phyloP scores from a whole-genome alignment of 2,113 vertebrate species.

The Nesoenas mayeri region DNA sequence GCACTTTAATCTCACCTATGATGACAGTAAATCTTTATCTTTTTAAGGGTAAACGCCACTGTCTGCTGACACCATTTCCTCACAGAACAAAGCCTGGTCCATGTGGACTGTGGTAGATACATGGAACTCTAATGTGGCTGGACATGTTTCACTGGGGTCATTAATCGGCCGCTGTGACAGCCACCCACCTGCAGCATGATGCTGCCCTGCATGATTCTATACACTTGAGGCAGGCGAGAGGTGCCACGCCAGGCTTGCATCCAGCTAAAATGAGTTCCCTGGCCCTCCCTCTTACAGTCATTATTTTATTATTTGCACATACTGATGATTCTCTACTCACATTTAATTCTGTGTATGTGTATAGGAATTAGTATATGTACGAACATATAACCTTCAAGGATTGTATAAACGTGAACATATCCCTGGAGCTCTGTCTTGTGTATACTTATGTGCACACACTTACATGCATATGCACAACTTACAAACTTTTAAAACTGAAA shows the following conservation, averaged over 20 bases:
- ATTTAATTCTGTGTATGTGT: rapidly evolving
- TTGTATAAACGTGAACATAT: rapidly evolving
- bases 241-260: not conserved
- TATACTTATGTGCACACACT: rapidly evolving
- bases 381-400: not conserved
- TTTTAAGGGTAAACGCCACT: slow-evolving; percentile 98
- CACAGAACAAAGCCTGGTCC: slow-evolving; percentile 98
- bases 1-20: slow-evolving; percentile 99
- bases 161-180: slow-evolving; percentile 99
- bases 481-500: not conserved
- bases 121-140: slow-evolving; percentile 99
- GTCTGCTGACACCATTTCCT: slow-evolving; percentile 99
- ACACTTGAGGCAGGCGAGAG: slow-evolving; percentile 68
- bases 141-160: slow-evolving; percentile 98
- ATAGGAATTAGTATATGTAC: not conserved
- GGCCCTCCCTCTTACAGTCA: not conserved
- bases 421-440: not conserved
- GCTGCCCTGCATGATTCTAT: slow-evolving; percentile 63
- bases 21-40: slow-evolving; percentile 99
- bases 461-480: not conserved
- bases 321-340: rapidly evolving
- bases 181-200: slow-evolving; percentile 82
- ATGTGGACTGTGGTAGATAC: slow-evolving; percentile 95
- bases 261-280: not conserved
- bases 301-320: not conserved